These are phyloP conservation scores for Agelas oroides DNA, from an alignment of 37 sponge, comb jelly and placozoan species.

Conservation along the genomic window DNA sequence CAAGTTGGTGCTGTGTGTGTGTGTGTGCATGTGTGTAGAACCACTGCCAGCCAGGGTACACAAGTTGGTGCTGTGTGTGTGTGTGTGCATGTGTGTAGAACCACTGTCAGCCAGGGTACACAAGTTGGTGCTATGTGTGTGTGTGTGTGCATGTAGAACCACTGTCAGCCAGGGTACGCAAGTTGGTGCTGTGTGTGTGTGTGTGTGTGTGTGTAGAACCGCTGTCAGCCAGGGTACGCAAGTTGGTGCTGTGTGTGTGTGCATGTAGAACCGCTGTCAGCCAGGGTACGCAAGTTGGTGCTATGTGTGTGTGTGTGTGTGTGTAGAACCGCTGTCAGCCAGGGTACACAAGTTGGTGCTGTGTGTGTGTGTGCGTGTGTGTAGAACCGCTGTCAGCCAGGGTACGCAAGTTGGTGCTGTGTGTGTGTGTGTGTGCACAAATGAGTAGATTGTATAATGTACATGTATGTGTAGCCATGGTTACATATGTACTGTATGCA, in stretches of 20 bases:
- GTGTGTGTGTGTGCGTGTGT: no score
- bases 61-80: neutral
- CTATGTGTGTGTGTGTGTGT: neutral
- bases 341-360: no score
- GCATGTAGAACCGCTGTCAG: constrained; percentile 78
- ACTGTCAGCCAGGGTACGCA: constrained; percentile 39
- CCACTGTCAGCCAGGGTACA: neutral
- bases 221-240: neutral
- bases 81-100: neutral
- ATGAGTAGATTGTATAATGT: no score
- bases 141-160: no score
- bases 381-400: constrained; percentile 65
- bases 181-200: neutral
- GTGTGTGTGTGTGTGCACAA: neutral
- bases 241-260: no score
- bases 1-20: no score
- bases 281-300: constrained; percentile 3
- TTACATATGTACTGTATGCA: neutral
- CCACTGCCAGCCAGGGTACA: constrained; percentile 48
- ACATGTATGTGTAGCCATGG: no score
- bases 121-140: no score
- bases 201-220: neutral
- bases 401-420: neutral
- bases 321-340: neutral
- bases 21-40: no score